These are phyloP conservation scores for Idaea straminata DNA, from an alignment of 2,888 invertebrate species.

Conservation along the genomic window DNA sequence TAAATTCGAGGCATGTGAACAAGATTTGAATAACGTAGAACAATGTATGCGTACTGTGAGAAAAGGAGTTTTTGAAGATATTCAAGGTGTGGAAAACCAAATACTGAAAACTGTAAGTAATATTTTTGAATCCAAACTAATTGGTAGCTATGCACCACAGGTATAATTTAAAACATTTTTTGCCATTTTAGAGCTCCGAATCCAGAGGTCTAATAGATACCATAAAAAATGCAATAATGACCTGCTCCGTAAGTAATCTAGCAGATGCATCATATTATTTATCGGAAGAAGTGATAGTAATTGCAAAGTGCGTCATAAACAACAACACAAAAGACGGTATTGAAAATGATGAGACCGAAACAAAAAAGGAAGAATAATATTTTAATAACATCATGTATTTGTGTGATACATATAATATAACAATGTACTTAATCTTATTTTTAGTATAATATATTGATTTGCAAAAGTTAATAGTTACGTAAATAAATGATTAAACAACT, in stretches of 20 bases:
- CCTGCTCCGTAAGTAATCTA: constrained; percentile 45
- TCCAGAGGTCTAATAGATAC: constrained; percentile 39
- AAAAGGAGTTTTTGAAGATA: constrained; percentile 34
- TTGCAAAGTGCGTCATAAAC: constrained; percentile 41
- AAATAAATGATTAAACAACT: no score
- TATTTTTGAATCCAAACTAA: not conserved
- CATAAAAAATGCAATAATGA: constrained; percentile 36
- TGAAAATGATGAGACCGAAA: not conserved
- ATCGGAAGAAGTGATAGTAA: constrained; percentile 34
- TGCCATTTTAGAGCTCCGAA: constrained; percentile 38
- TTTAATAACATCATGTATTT: not conserved
- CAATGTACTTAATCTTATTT: not conserved
- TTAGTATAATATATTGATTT: no score
- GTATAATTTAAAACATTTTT: not conserved
- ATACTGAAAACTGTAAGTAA: constrained; percentile 43
- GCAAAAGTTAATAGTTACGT: no score
- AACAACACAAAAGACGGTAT: constrained; percentile 14
- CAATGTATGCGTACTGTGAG: constrained; percentile 39
- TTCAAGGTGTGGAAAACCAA: constrained; percentile 34
- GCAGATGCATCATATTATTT: constrained; percentile 39
- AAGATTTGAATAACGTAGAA: constrained; percentile 31
- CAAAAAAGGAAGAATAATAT: constrained; percentile 3
- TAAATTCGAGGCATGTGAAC: constrained; percentile 35
- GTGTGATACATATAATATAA: not conserved
- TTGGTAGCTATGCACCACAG: not conserved